Evolutionary conservation across 2,113 vertebrate species (phyloP).

Genomic region (Pungitius pungitius): DNA sequence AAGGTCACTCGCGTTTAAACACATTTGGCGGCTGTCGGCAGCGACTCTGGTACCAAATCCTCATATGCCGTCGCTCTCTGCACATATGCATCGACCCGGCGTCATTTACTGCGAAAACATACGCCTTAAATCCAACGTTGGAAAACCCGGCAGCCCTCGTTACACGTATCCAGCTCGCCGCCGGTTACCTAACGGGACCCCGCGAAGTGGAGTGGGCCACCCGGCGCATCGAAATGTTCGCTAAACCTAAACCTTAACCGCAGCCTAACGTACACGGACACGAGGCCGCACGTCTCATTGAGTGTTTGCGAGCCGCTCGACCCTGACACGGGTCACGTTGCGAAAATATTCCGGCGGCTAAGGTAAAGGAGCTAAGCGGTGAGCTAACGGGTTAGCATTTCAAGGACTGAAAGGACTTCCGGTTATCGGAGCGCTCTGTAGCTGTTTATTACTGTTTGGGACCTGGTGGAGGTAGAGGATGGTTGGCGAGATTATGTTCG

Average conservation of each 20-base stretch:
- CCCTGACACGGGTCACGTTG: rapidly evolving
- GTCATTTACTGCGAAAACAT: rapidly evolving
- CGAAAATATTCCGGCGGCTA: neutral
- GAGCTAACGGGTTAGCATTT: constrained; percentile 47
- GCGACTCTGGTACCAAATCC: rapidly evolving
- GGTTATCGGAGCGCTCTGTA: neutral
- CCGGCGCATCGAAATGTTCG: neutral
- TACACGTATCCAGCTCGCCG: neutral
- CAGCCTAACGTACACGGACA: rapidly evolving
- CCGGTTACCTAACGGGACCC: constrained; percentile 19
- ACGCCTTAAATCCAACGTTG: rapidly evolving
- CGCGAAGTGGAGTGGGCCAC: neutral
- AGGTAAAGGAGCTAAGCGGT: neutral
- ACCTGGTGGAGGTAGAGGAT: too few relatives aligned
- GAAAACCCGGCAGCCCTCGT: neutral
- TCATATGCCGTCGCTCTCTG: rapidly evolving
- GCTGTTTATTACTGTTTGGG: too few relatives aligned
- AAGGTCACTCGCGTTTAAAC: constrained; percentile 67
- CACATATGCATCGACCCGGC: rapidly evolving
- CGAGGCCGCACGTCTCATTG: rapidly evolving
- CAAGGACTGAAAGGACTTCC: constrained; percentile 69
- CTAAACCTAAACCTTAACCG: neutral
- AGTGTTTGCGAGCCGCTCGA: neutral
- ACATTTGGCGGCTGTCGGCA: rapidly evolving
- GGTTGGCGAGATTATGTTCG: too few relatives aligned